These are phyloP conservation scores for Bos indicus DNA, from an alignment of 2,113 vertebrate species.

Conservation along the genomic window DNA sequence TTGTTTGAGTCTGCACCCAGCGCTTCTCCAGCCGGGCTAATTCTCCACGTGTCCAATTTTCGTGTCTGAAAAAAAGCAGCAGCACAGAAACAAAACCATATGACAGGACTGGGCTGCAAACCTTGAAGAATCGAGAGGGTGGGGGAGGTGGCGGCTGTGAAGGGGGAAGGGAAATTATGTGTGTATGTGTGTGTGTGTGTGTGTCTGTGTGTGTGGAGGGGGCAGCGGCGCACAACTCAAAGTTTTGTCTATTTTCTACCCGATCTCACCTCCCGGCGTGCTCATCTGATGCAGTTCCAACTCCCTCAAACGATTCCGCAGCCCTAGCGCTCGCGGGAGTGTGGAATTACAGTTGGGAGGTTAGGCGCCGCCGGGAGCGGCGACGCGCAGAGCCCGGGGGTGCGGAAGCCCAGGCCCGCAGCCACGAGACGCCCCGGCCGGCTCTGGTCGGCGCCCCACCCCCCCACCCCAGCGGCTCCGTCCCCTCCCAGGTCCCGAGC, in stretches of 20 bases:
- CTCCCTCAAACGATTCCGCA: slow-evolving; percentile 6
- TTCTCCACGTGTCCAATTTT: slow-evolving; percentile 71
- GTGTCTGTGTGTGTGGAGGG: slow-evolving; percentile 23
- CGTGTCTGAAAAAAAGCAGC: slow-evolving; percentile 64
- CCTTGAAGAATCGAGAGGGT: slow-evolving; percentile 37
- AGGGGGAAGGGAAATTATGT: slow-evolving; percentile 24
- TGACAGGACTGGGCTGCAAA: slow-evolving; percentile 68
- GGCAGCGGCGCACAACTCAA: not conserved
- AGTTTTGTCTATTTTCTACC: slow-evolving; percentile 29
- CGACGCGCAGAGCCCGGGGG: not conserved
- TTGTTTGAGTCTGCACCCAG: slow-evolving; percentile 58
- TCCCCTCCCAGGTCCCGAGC: not conserved
- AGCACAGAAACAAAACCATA: slow-evolving; percentile 72
- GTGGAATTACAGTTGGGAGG: slow-evolving; percentile 22
- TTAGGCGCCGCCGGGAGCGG: not conserved
- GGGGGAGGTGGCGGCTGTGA: slow-evolving; percentile 47
- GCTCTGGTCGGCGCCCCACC: not conserved
- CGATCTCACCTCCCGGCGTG: slow-evolving; percentile 8
- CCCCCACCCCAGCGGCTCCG: not conserved
- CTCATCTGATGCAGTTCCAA: not conserved
- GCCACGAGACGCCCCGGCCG: not conserved
- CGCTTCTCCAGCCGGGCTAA: slow-evolving; percentile 52
- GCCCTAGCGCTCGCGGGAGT: not conserved
- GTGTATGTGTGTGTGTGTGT: not conserved
- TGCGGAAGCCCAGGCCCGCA: slow-evolving; percentile 5